Evolutionary conservation across 2,797 vertebrate species (phyloP).

Genomic region (Moxostoma hubbsi): DNA sequence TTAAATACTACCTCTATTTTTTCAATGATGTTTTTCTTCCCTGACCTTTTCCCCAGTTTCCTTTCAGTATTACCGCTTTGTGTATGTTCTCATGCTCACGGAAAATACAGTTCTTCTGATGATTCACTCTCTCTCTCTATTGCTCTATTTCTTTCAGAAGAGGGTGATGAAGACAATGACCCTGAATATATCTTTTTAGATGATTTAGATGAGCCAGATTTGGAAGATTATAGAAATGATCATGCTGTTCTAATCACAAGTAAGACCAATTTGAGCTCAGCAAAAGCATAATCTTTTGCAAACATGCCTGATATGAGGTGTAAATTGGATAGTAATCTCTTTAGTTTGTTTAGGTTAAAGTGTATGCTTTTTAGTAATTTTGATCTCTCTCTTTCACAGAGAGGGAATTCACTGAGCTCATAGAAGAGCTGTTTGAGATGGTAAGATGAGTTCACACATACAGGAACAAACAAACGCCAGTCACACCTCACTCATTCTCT

Average conservation of each 20-base stretch:
- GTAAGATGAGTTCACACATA: slow-evolving; percentile 72
- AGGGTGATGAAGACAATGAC: slow-evolving; percentile 91
- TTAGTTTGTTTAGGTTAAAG: background rate
- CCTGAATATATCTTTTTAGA: slow-evolving; percentile 95
- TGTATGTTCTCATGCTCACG: slow-evolving; percentile 4
- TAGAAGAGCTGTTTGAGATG: slow-evolving; percentile 95
- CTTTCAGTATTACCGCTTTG: background rate
- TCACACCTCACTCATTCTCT: background rate
- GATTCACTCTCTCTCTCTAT: background rate
- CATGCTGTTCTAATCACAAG: slow-evolving; percentile 94
- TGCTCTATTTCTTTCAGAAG: slow-evolving; percentile 73
- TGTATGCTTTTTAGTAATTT: background rate
- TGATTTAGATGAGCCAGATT: slow-evolving; percentile 90
- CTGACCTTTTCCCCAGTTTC: slow-evolving; percentile 44
- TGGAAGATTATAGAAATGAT: slow-evolving; percentile 94
- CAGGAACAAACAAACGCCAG: background rate
- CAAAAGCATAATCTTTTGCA: background rate
- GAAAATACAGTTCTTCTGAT: background rate
- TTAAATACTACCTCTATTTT: slow-evolving; percentile 42
- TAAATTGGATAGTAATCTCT: background rate
- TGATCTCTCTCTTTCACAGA: slow-evolving; percentile 73
- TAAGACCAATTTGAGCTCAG: slow-evolving; percentile 67
- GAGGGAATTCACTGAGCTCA: slow-evolving; percentile 91
- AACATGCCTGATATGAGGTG: background rate
- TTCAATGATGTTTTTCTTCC: slow-evolving; percentile 3